Base-by-base conservation (phyloP, 1,140 invertebrate genomes). In the Hyphantria cunea region DNA sequence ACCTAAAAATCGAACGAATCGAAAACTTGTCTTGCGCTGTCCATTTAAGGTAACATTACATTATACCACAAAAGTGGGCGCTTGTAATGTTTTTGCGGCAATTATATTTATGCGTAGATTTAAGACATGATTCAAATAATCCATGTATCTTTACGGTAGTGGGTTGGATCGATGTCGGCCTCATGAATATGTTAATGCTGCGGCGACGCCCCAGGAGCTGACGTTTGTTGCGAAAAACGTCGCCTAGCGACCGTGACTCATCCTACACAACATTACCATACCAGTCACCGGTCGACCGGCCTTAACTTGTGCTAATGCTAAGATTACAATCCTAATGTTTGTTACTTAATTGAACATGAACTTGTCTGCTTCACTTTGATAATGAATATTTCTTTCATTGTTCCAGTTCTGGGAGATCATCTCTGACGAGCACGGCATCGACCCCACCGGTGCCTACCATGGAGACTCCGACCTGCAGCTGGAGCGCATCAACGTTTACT, bases 361-460 rank as follows among this genome's bases (percentile, higher is more conserved):
- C 17, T 25, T 25, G 17, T 25, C 5, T 25, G 5, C 34, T 33
- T 8, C n/a, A 45, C 33, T 11, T 8, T 47, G 3, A 9, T 34
- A 56, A 15, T 56, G 33, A 58, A 45, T 56, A n/a, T 32, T 63
- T n/a, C 60, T 74, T 33, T 34, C 70, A 64, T 86, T 72, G 56
- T 93, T 92, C 25, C 91, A 97, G 96, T 98, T 98, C 91, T 98
- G 97, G 97, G 96, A 98, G 92, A 96, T 97, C 42, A 97, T 97
- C 77, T 97, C 96, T 48, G 96, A 97, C 78, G 96, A 97, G 84
- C 96, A 97, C 86, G 96, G 96, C 64, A 97, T 97, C 80, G 96
- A 97, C 89, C 94, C 95, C 70, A 94, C 94, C 70, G 96, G 96
- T 64, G 93, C 94, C 75, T 97, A 97, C 89, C 93, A 94, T 82